Percentiles rank a stretch among this genome's conserved stretches.
These are phyloP conservation scores for Caenorhabditis sp. DNA, from an alignment of 2,888 invertebrate genomes.

Conservation along the genomic window DNA sequence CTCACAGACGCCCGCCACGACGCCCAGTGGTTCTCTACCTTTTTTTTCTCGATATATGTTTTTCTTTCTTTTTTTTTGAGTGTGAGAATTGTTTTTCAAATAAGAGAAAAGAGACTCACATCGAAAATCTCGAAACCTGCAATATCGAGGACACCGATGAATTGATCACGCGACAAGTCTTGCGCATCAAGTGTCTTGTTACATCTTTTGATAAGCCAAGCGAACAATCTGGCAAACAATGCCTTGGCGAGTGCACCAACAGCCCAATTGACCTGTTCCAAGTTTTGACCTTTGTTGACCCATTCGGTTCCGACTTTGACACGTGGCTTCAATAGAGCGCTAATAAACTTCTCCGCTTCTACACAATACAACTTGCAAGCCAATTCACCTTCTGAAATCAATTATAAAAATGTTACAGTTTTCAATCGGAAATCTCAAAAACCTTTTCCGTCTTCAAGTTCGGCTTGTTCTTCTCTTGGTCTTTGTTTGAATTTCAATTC, in stretches of 20 bases:
- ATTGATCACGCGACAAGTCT: constrained; percentile 95
- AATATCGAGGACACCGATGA: constrained; percentile 81
- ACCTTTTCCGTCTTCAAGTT: constrained; percentile 75
- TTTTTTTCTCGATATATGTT: not conserved
- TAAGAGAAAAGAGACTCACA: constrained; percentile 71
- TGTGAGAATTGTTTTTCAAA: no score
- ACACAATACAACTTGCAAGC: constrained; percentile 66
- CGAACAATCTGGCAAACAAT: constrained; percentile 74
- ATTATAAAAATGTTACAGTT: not conserved
- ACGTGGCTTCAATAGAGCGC: constrained; percentile 73
- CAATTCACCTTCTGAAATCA: constrained; percentile 64
- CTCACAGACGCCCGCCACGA: no score
- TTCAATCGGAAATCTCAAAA: constrained; percentile 77
- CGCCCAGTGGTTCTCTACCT: no score
- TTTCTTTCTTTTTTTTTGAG: not conserved
- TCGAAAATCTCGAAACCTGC: constrained; percentile 75
- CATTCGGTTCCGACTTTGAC: constrained; percentile 74
- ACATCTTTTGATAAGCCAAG: constrained; percentile 87
- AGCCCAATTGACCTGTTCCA: constrained; percentile 73
- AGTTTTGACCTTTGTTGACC: constrained; percentile 75
- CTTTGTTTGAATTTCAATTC: constrained; percentile 99
- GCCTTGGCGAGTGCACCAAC: constrained; percentile 74
- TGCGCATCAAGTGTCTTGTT: constrained; percentile 95
- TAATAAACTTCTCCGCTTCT: constrained; percentile 66
- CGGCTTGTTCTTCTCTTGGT: constrained; percentile 99